Evolutionary conservation across 1,140 invertebrate genomes (phyloP).

Genomic region (Reticulitermes speratus): DNA sequence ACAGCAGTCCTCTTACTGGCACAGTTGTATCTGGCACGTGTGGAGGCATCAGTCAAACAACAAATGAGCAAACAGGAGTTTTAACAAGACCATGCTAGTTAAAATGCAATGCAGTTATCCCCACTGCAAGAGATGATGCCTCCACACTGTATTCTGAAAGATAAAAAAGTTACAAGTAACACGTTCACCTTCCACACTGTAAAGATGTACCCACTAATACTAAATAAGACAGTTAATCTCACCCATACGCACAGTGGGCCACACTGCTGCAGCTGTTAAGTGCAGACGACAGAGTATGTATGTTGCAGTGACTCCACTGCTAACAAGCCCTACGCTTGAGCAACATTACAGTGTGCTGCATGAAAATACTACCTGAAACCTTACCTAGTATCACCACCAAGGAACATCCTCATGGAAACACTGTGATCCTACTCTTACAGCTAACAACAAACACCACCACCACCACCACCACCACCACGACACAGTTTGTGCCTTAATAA

Average conservation of each 20-base stretch:
- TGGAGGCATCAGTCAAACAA: constrained; percentile 17
- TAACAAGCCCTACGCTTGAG: constrained; percentile 38
- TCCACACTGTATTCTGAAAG: constrained; percentile 26
- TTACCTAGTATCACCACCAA: not conserved
- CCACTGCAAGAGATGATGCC: not conserved
- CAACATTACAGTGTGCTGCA: too few species aligned
- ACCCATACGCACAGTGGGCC: not conserved
- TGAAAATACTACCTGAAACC: not conserved
- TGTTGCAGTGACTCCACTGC: constrained; percentile 35
- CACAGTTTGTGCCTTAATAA: too few species aligned
- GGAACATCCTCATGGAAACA: too few species aligned
- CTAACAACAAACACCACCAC: too few species aligned
- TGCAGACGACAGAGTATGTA: not conserved
- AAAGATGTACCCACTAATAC: not conserved
- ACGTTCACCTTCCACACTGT: not conserved
- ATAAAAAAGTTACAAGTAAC: constrained; percentile 10
- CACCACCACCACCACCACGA: too few species aligned
- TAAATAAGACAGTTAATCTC: not conserved
- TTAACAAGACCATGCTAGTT: too few species aligned
- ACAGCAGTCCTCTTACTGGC: constrained; percentile 28
- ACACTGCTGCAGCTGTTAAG: constrained; percentile 3
- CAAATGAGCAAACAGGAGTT: too few species aligned
- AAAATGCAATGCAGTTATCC: too few species aligned
- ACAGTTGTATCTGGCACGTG: constrained; percentile 25
- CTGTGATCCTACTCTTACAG: too few species aligned